Conservation (phyloP, 1,140 invertebrate species). For the Mamestra configurata region DNA sequence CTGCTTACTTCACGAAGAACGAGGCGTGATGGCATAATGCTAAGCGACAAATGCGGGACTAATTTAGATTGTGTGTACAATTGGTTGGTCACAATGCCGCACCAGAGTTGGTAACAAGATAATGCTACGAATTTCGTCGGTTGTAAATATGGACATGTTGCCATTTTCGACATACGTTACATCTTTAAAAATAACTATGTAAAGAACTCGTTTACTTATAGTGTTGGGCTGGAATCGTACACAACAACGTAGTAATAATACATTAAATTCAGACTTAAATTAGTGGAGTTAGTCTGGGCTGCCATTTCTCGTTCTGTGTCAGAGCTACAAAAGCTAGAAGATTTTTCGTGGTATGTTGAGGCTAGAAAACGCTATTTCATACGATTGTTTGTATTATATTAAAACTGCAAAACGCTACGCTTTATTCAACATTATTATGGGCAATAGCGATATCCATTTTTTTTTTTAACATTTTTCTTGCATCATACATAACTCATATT, state of each 20-base stretch:
- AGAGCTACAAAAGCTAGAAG: not conserved
- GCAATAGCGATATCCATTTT: too few species aligned
- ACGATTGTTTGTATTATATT: not conserved
- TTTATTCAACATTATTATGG: too few species aligned
- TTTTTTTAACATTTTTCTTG: too few species aligned
- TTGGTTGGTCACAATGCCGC: conserved; percentile 1
- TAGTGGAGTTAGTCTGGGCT: too few species aligned
- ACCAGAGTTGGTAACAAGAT: not conserved
- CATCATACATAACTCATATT: too few species aligned
- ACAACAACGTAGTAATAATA: too few species aligned
- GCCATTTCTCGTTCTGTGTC: not conserved
- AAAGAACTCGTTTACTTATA: too few species aligned
- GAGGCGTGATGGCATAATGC: not conserved
- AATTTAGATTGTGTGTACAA: conserved; percentile 14
- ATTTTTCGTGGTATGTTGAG: not conserved
- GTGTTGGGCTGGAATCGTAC: too few species aligned
- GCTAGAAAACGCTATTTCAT: not conserved
- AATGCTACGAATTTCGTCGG: not conserved
- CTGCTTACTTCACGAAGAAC: not conserved
- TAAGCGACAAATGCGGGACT: not conserved
- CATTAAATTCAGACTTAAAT: too few species aligned
- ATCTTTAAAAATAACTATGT: too few species aligned
- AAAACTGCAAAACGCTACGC: too few species aligned
- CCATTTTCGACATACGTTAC: not conserved
- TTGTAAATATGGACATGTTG: not conserved